These are phyloP conservation scores for Ptychobarbus kaznakovi DNA, from an alignment of 2,797 vertebrate species.

Conservation along the genomic window DNA sequence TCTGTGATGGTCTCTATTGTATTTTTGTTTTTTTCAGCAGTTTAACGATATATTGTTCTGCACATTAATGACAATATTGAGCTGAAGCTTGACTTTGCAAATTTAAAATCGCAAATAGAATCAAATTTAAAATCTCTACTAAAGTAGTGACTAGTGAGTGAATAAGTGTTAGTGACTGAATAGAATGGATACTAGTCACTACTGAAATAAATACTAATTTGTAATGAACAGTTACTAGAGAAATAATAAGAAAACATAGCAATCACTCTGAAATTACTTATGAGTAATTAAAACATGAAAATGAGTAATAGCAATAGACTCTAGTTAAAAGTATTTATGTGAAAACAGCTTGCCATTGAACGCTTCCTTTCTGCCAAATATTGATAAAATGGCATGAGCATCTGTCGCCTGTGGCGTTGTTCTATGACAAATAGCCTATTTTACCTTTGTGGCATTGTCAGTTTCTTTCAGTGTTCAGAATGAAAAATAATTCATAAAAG, in stretches of 20 bases:
- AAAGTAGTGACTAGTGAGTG: not conserved
- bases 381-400: slow-evolving; percentile 27
- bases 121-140: too few species aligned
- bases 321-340: not conserved
- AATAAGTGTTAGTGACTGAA: not conserved
- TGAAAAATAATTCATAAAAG: not conserved
- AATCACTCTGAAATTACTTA: not conserved
- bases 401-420: slow-evolving; percentile 14
- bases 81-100: too few species aligned
- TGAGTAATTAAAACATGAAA: not conserved
- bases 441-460: slow-evolving; percentile 5
- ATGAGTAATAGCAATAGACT: too few species aligned
- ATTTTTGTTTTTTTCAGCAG: too few species aligned
- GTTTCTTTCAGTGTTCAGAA: not conserved
- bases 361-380: slow-evolving; percentile 55
- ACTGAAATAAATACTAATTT: not conserved
- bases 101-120: too few species aligned
- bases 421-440: slow-evolving; percentile 19
- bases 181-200: not conserved
- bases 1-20: too few species aligned
- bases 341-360: slow-evolving; percentile 12
- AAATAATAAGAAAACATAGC: not conserved
- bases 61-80: too few species aligned
- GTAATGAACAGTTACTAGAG: not conserved
- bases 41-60: too few species aligned